These are phyloP conservation scores for Cephalopachus bancanus DNA, from an alignment of 2,797 vertebrate species.

Conservation along the genomic window DNA sequence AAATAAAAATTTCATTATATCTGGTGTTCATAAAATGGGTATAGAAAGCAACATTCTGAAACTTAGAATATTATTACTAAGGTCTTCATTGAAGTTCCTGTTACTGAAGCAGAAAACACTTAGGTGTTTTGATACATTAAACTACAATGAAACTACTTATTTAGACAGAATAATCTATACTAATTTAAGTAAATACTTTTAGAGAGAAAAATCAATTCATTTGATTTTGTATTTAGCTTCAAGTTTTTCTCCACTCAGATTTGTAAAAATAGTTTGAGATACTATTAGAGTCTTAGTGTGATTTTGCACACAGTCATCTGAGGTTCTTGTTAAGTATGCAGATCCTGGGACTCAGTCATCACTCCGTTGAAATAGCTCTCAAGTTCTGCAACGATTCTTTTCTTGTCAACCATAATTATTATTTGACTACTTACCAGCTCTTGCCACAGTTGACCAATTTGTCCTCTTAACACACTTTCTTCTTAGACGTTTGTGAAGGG, in stretches of 20 bases:
- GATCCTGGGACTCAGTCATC: neutral
- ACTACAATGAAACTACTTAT: neutral
- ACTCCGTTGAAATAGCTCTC: neutral
- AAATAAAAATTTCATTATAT: conserved; percentile 52
- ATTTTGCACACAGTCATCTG: neutral
- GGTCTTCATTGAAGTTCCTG: neutral
- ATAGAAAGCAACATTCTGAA: neutral
- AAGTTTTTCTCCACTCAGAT: neutral
- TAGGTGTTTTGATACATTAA: neutral
- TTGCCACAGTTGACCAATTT: neutral
- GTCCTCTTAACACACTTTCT: neutral
- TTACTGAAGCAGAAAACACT: neutral
- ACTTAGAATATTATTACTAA: neutral
- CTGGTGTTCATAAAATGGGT: conserved; percentile 20
- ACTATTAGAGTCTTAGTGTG: neutral
- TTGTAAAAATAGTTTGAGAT: neutral
- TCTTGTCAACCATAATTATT: neutral
- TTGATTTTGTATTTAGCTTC: neutral
- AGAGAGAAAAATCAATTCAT: conserved; percentile 24
- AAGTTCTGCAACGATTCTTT: neutral
- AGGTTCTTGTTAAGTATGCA: neutral
- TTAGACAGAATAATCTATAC: neutral
- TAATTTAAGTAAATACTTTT: neutral
- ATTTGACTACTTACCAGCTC: neutral
- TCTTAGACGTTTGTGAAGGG: neutral